Evolutionary conservation across 2,888 invertebrate genomes (phyloP), one percentile per base, ranked within the genome.

Genomic region (Netelia virgata): DNA sequence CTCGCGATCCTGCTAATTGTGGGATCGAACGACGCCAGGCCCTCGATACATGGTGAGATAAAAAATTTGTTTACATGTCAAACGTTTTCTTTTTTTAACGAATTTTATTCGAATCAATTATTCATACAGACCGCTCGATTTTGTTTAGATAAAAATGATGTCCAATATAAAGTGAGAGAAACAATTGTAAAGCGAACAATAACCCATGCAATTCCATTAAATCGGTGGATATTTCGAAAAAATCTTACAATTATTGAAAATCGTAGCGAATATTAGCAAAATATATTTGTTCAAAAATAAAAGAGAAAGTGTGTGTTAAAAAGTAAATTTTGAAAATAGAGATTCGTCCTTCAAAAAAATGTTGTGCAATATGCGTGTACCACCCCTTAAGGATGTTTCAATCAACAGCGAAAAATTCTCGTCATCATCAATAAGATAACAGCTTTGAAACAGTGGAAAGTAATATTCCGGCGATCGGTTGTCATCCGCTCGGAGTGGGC

Each of bases 31-130:
- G 84, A 91, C 73, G 89, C 91, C 70, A 92, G 93, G 82, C 93
- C 93, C 57, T 92, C 91, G 68, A 90, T 87, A 85, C 79, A 78
- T 66, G 93, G 93, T 93, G 88, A 91, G 90, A 88, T 73, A 16
- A 43, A 41, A 50, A 8, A 50, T 20, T 69, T 57, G 11, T 72
- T 18, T 59, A 14, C 9, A 3, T 16, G 47, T 28, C 3, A 66
- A 8, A 23, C 16, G 23, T 43, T 28, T 23, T 41, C 41, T 57
- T 43, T 20, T 72, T 61, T 43, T 41, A 10, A 47, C 10, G 8
- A 47, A 3, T 47, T 14, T 47, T 47, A 0, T 14, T 14, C 1
- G 3, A 14, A 47, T 14, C 14, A 14, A 11, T 47, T 14, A 10
- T 43, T 43, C 11, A 43, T 23, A 23, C 23, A 23, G 23, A 23